Base-by-base conservation (phyloP, 2,888 invertebrate genomes). In the Merodon equestris region DNA sequence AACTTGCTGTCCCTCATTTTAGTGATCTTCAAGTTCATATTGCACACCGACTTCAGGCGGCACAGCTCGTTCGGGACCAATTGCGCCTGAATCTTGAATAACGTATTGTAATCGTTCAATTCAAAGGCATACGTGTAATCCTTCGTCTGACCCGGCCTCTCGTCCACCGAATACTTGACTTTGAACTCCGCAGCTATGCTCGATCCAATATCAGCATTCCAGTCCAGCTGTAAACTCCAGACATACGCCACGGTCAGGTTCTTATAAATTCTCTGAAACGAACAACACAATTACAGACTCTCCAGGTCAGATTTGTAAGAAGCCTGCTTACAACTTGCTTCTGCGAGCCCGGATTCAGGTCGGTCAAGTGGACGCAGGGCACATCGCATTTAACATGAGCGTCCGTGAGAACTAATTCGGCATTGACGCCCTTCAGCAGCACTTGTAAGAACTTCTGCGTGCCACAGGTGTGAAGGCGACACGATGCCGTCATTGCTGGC, bases 361-460 rank as follows among this genome's bases (percentile, higher is more conserved):
- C 92, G 3, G 92, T 90, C 42, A 94, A 90, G 7, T 90, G 90
- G n/a, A 92, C 89, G 67, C 91, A 91, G 45, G 91, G 91, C 0
- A 91, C 91, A 60, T 92, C 92, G 83, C 91, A 92, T 51, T 91
- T 91, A 66, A 92, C 87, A 83, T 87, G 87, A 0, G 92, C 90
- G 0, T 90, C 88, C 0, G 88, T 88, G 64, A 92, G 84, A 38
- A 86, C 83, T 81, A 92, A 89, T 82, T 90, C 89, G n/a, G 90
- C 86, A 74, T 90, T 87, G 1, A 91, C 88, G 18, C 94, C 94
- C 4, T 92, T 91, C 2, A 94, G 91, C 40, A 93, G 91, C 19
- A 97, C 92, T 87, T 97, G 95, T 14, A 97, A 87, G 85, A 95
- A 97, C 89, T 97, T 97, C 83, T 95, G 91, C n/a, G 93, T 91